Conservation (phyloP, 2,113 vertebrate species). For the Platysteira castanea region DNA sequence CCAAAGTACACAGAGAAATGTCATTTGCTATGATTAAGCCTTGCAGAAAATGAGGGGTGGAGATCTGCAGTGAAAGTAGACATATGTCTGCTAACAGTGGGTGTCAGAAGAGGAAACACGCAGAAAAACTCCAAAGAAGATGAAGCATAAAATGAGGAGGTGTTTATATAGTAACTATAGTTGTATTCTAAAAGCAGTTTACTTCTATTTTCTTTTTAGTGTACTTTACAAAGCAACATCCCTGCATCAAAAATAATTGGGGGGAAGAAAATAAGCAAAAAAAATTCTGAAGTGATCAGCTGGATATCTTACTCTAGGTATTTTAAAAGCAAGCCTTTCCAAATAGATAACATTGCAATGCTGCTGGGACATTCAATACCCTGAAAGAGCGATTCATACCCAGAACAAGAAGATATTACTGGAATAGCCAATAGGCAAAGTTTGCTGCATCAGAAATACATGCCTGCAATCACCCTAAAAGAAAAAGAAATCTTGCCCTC, state of each 20-base stretch:
- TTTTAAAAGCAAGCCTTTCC: background rate
- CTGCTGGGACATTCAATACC: background rate
- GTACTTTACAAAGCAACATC: background rate
- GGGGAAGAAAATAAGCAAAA: background rate
- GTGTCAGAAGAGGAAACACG: background rate
- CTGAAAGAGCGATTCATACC: background rate
- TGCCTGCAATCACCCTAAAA: background rate
- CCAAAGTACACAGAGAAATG: background rate
- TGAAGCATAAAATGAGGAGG: background rate
- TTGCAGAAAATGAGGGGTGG: constrained; percentile 1
- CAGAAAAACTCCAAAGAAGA: background rate
- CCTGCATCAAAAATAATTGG: background rate
- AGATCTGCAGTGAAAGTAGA: background rate
- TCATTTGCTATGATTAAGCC: background rate
- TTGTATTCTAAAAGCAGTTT: background rate
- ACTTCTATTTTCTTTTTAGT: background rate
- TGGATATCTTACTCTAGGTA: background rate
- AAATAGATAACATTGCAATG: background rate
- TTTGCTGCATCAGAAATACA: background rate
- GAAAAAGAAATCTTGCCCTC: background rate
- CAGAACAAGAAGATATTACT: background rate
- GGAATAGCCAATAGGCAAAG: background rate
- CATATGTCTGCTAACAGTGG: background rate
- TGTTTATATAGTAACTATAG: background rate
- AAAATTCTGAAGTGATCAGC: background rate